Conservation (phyloP, 2,888 invertebrate genomes). For the Nematopogon swammerdamellus region DNA sequence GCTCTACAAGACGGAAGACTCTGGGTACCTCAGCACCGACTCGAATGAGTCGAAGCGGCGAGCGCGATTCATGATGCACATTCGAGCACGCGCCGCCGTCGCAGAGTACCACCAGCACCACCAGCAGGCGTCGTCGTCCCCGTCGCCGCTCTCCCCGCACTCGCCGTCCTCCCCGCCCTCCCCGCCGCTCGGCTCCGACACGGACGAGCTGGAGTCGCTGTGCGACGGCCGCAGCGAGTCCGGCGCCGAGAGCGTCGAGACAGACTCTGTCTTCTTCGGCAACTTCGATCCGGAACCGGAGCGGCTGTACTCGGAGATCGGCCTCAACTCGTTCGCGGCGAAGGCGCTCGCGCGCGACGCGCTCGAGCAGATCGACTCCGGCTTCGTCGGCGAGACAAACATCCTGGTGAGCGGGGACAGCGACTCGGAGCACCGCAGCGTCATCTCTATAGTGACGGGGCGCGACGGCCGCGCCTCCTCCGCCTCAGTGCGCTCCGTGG, state of each 20-base stretch:
- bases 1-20: conserved; percentile 61
- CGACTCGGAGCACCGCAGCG: conserved; percentile 47
- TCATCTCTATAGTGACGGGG: conserved; percentile 45
- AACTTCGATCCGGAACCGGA: conserved; percentile 54
- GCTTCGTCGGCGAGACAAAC: conserved; percentile 45
- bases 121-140: too few species aligned
- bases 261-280: conserved; percentile 83
- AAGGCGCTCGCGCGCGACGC: conserved; percentile 20
- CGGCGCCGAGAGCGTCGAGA: conserved; percentile 82
- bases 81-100: conserved; percentile 26
- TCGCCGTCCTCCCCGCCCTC: too few species aligned
- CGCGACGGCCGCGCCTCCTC: conserved; percentile 33
- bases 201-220: conserved; percentile 73
- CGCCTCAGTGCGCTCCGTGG: conserved; percentile 23
- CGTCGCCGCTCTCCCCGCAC: too few species aligned
- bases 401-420: conserved; percentile 47
- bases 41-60: conserved; percentile 62
- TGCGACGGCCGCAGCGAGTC: conserved; percentile 82
- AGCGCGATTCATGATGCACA: conserved; percentile 43
- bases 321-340: conserved; percentile 26
- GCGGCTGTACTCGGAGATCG: conserved; percentile 37
- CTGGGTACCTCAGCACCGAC: conserved; percentile 83
- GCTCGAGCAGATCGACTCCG: conserved; percentile 44
- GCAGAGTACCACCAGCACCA: conserved; percentile 20
- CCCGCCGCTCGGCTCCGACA: conserved; percentile 51